Evolutionary conservation across 2,888 invertebrate species (phyloP), one percentile per base, ranked within the genome.

Genomic region (Oligia latruncula): DNA sequence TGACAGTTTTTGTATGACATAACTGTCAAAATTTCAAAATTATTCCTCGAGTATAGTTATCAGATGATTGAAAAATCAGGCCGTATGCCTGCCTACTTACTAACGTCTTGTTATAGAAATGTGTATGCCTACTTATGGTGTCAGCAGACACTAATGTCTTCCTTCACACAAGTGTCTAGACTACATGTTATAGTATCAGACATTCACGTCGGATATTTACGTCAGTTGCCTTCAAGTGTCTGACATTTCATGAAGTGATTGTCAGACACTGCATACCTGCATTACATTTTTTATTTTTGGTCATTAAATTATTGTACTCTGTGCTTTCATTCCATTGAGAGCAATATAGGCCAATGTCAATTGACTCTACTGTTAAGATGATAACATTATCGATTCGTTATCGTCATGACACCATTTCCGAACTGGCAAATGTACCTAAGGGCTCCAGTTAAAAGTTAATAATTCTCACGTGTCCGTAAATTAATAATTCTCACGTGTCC

Each of bases 301-400:
- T 46, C 17, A 49, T 29, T 68, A 40, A 40, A 40, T 40, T 40
- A 40, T 40, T 40, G 40, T 40, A 40, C 40, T 40, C 40, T 40
- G 40, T 40, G 40, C 40, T 35, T 49, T 23, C 35, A 40, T 49
- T 20, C 17, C 15, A 64, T 40, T 52, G 29, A 73, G 15, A 49
- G 17, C 8, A 55, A 67, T 71, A 35, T 65, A 67, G 74, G 71
- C 74, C 74, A 78, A 71, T 78, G 71, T 65, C 20, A 86, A 55
- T 49, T 11, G 35, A 76, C 35, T 29, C 0, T 43, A 40, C 15
- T 49, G 35, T 40, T n/a, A n/a, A 64, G 8, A 35, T 55, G 75
- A 76, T 85, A 74, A 85, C 43, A n/a, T 65, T 75, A 81, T 73
- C 58, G 29, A 43, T n/a, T 52, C 20, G 58, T 52, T 83, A 60